Conservation (phyloP, 2,113 vertebrate species). For the Orycteropus afer region DNA sequence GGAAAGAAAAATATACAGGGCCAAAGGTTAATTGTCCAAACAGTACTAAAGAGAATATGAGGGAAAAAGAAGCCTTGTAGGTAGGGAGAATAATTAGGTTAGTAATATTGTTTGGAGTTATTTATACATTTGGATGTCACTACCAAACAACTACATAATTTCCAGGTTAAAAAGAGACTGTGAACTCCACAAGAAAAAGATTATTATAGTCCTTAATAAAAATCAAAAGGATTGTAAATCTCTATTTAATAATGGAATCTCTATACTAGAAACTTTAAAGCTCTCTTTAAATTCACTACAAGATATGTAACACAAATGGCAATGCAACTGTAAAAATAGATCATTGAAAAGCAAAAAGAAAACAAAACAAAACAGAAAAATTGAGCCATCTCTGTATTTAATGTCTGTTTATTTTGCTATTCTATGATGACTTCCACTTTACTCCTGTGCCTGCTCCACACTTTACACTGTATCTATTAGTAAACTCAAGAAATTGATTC, state of each 20-base stretch:
- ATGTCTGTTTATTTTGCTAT: constrained; percentile 20
- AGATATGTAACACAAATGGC: neutral
- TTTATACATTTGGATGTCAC: constrained; percentile 59
- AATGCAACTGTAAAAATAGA: neutral
- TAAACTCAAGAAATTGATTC: neutral
- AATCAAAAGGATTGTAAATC: constrained; percentile 19
- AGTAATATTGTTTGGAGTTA: constrained; percentile 54
- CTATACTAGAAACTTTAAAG: constrained; percentile 27
- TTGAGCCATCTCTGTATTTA: neutral
- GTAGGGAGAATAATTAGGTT: constrained; percentile 58
- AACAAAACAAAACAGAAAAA: neutral
- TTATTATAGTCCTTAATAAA: constrained; percentile 25
- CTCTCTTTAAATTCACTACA: neutral
- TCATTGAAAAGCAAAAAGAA: constrained; percentile 2
- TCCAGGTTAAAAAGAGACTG: constrained; percentile 35
- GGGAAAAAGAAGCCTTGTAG: constrained; percentile 7
- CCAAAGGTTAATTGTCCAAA: constrained; percentile 69
- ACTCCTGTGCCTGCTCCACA: neutral
- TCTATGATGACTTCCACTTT: neutral
- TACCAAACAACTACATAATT: neutral
- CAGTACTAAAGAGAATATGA: neutral
- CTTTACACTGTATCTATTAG: neutral
- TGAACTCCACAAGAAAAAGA: neutral
- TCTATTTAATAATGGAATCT: neutral
- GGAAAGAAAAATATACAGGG: constrained; percentile 49